Percentiles rank a stretch among this genome's conserved stretches.
phyloP scores from a whole-genome alignment of 2,797 vertebrate species.

The Ctenochaetus hawaiiensis region DNA sequence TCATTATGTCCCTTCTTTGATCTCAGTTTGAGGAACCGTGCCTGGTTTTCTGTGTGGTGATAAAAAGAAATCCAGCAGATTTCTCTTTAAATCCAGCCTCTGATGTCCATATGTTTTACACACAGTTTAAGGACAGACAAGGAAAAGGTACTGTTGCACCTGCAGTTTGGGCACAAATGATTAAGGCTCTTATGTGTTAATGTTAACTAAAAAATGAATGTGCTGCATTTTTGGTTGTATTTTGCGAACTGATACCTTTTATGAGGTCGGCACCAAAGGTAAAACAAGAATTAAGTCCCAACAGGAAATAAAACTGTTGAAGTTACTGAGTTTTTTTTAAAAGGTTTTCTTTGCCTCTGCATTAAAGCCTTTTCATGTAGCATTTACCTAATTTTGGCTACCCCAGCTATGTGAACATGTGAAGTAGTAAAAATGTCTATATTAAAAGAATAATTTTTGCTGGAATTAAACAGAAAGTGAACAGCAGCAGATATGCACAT shows the following conservation, averaged over 20 bases:
- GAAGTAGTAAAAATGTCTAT: too few relatives aligned
- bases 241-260: not conserved
- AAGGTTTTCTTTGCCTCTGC: too few relatives aligned
- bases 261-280: not conserved
- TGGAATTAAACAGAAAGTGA: not conserved
- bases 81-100: too few relatives aligned
- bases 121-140: too few relatives aligned
- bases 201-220: not conserved
- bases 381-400: too few relatives aligned
- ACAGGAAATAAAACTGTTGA: too few relatives aligned
- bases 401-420: not conserved
- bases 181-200: not conserved
- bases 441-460: not conserved
- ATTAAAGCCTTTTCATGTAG: too few relatives aligned
- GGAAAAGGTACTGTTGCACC: too few relatives aligned
- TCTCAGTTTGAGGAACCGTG: constrained; percentile 5
- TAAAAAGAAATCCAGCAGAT: not conserved
- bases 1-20: constrained; percentile 3
- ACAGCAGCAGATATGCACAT: not conserved
- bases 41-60: not conserved
- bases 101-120: too few relatives aligned
- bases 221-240: not conserved
- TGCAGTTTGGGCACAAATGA: too few relatives aligned
- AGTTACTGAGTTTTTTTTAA: too few relatives aligned
- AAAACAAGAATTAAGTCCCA: too few relatives aligned